Percentiles rank a stretch among this genome's conserved stretches.
phyloP scores from a whole-genome alignment of 2,888 invertebrate species.

The Eurytoma adleriae region DNA sequence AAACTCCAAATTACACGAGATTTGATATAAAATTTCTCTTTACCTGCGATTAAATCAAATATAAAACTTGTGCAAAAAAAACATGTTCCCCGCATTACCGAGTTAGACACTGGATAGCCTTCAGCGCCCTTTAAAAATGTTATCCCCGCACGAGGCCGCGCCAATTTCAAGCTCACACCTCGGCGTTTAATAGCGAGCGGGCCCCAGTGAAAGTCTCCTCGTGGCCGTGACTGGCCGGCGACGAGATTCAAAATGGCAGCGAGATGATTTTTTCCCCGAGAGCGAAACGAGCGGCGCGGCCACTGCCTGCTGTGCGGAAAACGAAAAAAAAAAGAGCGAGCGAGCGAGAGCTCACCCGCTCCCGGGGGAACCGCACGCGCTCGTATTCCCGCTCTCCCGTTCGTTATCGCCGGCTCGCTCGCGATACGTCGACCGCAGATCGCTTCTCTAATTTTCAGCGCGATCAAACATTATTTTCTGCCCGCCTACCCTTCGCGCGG shows the following conservation, averaged over 20 bases:
- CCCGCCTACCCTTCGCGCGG: constrained; percentile 52
- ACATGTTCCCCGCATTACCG: too few relatives aligned
- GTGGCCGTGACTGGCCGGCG: constrained; percentile 52
- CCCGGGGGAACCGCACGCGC: constrained; percentile 57
- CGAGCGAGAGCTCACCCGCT: constrained; percentile 45
- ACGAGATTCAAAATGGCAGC: constrained; percentile 65
- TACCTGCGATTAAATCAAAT: too few relatives aligned
- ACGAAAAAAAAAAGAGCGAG: constrained; percentile 43
- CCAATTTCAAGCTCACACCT: neutral
- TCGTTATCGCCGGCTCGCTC: constrained; percentile 45
- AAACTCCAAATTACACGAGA: too few relatives aligned
- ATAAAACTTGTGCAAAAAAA: too few relatives aligned
- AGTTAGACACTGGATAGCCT: too few relatives aligned
- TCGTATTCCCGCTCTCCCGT: constrained; percentile 55
- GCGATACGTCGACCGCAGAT: constrained; percentile 59
- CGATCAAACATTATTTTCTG: constrained; percentile 70
- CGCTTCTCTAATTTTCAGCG: constrained; percentile 71
- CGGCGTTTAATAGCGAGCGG: neutral
- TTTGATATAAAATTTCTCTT: too few relatives aligned
- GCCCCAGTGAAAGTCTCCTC: neutral
- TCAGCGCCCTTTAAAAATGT: too few relatives aligned
- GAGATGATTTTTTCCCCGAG: constrained; percentile 65
- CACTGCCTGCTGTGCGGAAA: neutral
- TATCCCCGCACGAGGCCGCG: too few relatives aligned
- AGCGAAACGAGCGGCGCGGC: constrained; percentile 49